phyloP scores from a whole-genome alignment of 2,113 vertebrate species.

The Aphelocoma coerulescens region DNA sequence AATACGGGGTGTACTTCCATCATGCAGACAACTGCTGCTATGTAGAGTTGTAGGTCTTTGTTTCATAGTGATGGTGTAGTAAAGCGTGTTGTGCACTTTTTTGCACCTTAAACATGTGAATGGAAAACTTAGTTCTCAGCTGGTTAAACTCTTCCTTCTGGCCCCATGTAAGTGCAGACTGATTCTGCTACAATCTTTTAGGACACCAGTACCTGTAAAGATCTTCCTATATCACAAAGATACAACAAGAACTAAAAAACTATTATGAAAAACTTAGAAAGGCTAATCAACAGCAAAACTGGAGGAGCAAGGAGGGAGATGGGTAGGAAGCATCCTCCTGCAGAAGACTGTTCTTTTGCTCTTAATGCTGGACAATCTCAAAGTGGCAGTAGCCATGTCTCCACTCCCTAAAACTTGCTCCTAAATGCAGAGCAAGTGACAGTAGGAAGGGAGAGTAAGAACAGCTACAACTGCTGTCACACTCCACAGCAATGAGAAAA shows the following conservation, averaged over 20 bases:
- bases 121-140: background rate
- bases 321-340: background rate
- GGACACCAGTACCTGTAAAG: fast-evolving
- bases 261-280: background rate
- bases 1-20: background rate
- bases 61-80: background rate
- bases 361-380: background rate
- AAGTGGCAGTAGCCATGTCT: background rate
- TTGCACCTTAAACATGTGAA: background rate
- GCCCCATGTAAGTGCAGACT: background rate
- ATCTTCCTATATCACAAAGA: background rate
- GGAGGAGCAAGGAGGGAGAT: background rate
- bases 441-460: background rate
- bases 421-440: background rate
- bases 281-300: background rate
- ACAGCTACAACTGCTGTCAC: background rate
- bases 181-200: background rate
- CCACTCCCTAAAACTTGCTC: background rate
- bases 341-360: background rate
- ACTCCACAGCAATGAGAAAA: background rate
- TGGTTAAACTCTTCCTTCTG: background rate
- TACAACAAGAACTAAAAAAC: background rate
- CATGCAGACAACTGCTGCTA: background rate
- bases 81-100: background rate
- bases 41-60: background rate